Evolutionary conservation across 2,113 vertebrate genomes (phyloP), one percentile per base, ranked within the genome.

Genomic region (Mionectes macconnelli): DNA sequence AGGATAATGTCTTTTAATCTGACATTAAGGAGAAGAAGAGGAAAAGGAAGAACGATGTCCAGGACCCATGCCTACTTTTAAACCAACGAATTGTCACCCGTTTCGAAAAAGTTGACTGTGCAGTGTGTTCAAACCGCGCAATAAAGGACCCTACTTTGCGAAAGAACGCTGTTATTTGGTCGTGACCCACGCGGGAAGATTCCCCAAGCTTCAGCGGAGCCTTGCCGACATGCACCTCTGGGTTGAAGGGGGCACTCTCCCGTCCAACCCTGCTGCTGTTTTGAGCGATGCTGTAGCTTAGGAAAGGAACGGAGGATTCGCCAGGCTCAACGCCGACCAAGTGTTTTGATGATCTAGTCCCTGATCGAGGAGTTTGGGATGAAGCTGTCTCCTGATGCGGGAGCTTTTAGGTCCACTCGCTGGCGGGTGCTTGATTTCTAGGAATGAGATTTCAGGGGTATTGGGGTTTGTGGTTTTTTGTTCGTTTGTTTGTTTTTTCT

Each of bases 61-160:
- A 44, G 44, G 78, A 82, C 69, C 16, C 20, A 0, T 56, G 57
- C 24, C 55, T 62, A n/a, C 75, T 64, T 63, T 79, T 72, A 80
- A 66, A 52, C 22, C 91, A 94, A 82, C 94, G 91, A 96, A 89
- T 68, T 84, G 72, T 79, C 66, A 72, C 25, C 62, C 84, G 19
- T 79, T 87, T 56, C 15, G 69, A 77, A 72, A 86, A 96, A 89
- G 87, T 94, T 96, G 90, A 52, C 63, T 62, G 62, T 68, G 84
- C 84, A 44, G 70, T 69, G 95, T 83, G 22, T 92, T 86, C 67
- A 50, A 84, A 64, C 49, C 81, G 40, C 60, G 40, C 84, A 94
- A 96, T 96, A 96, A 96, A 95, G 86, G 87, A 94, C 28, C 70
- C 67, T 52, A 9, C 81, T 84, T 67, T 19, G 90, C 77, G 64